These are phyloP conservation scores for Drosophila saltans DNA, from an alignment of 1,140 invertebrate genomes.

Conservation along the genomic window DNA sequence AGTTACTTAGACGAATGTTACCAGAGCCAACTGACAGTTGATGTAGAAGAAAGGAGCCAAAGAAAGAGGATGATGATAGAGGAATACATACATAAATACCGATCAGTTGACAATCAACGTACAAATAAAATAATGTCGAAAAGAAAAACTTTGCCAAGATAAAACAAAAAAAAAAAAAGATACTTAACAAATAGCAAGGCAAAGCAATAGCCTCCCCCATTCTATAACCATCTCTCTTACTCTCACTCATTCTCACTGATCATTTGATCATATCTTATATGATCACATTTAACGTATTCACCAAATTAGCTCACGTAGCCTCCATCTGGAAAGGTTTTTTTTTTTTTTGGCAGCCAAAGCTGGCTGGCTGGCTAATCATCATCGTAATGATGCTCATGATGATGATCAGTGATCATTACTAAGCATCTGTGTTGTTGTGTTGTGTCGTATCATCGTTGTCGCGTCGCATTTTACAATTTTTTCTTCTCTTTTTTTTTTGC, in stretches of 20 bases:
- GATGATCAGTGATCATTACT: conserved; percentile 67
- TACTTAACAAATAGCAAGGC: conserved; percentile 57
- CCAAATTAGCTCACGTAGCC: conserved; percentile 41
- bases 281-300: conserved; percentile 4
- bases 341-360: conserved; percentile 15
- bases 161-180: conserved; percentile 40
- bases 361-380: conserved; percentile 40
- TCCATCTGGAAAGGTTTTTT: conserved; percentile 5
- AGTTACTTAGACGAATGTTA: conserved; percentile 2
- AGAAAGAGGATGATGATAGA: conserved; percentile 22
- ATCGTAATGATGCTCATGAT: conserved; percentile 17
- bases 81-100: conserved; percentile 48
- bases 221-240: not conserved
- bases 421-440: conserved; percentile 69
- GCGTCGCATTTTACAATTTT: conserved; percentile 68
- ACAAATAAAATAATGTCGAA: conserved; percentile 63
- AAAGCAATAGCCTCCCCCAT: conserved; percentile 31
- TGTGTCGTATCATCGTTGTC: not conserved
- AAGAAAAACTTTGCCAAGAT: conserved; percentile 57
- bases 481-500: conserved; percentile 37
- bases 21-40: conserved; percentile 11
- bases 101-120: conserved; percentile 78
- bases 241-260: not conserved
- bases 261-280: conserved; percentile 17
- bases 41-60: not conserved